These are phyloP conservation scores for Euzetes globulus DNA, from an alignment of 2,888 invertebrate genomes.

Conservation along the genomic window DNA sequence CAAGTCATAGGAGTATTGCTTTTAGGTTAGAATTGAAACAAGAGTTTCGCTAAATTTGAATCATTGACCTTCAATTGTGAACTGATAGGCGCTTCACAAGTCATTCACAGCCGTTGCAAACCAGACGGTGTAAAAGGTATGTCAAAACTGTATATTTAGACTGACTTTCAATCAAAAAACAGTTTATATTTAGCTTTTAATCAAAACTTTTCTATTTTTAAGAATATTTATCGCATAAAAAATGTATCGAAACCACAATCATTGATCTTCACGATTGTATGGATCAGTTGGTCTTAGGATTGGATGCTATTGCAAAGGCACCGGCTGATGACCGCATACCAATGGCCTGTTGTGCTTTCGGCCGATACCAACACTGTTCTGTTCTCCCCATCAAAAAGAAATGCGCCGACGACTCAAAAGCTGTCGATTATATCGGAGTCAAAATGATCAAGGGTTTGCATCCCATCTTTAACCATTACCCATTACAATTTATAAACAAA, in stretches of 20 bases:
- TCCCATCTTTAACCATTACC: neutral
- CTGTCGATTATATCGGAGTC: slow-evolving; percentile 34
- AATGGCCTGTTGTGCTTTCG: slow-evolving; percentile 36
- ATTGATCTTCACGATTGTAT: slow-evolving; percentile 35
- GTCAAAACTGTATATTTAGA: neutral
- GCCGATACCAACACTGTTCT: slow-evolving; percentile 33
- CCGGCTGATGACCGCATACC: slow-evolving; percentile 34
- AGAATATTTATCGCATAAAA: slow-evolving; percentile 37
- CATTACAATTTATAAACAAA: neutral
- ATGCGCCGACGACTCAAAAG: slow-evolving; percentile 34
- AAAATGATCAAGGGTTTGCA: slow-evolving; percentile 36
- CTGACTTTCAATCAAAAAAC: neutral
- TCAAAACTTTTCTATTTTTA: neutral
- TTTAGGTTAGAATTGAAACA: neutral
- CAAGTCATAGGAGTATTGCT: slow-evolving; percentile 34
- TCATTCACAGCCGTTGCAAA: slow-evolving; percentile 35
- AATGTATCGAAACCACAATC: slow-evolving; percentile 31
- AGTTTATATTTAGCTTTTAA: slow-evolving; percentile 3
- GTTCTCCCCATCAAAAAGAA: slow-evolving; percentile 22
- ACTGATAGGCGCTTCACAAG: slow-evolving; percentile 36
- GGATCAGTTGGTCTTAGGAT: slow-evolving; percentile 36
- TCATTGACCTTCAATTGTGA: slow-evolving; percentile 8
- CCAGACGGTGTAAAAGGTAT: slow-evolving; percentile 37
- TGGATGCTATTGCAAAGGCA: slow-evolving; percentile 28
- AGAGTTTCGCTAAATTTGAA: neutral